Base-by-base conservation (phyloP, 1,140 invertebrate species). In the Pseudachorutes palmiensis region DNA sequence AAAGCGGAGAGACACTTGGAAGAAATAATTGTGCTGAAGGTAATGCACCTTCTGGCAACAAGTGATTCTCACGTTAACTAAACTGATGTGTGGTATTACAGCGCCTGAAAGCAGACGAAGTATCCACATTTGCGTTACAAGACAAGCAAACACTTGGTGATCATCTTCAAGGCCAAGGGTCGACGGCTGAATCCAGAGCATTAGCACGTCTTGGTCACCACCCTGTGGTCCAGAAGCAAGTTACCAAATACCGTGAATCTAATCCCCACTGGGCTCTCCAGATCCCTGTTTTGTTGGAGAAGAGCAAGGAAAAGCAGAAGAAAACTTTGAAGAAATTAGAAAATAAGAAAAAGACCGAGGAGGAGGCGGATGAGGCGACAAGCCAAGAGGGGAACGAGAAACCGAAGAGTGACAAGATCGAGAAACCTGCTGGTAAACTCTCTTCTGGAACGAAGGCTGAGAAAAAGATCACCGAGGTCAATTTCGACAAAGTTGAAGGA, bases 241-340 rank as follows among this genome's bases (percentile, higher is more conserved):
- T 74, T 16, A 48, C 62, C 12, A 36, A 65, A 24, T 74, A 74
- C 36, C 31, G 70, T n/a, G 64, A 67, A 30, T 19, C 22, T 2
- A 74, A 74, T 71, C 69, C 70, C 1, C 61, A 71, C 41, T 74
- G 72, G 72, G 65, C 68, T 29, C 48, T 69, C 2, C 72, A 74
- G 32, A 74, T 74, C 67, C 67, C 69, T 24, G 67, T 74, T 28
- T 41, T 74, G n/a, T 32, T 74, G 22, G 67, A 70, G 62, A 70
- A 64, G 33, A 55, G 19, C 1, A 66, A 62, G n/a, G 61, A 66
- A 30, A 69, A 68, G 33, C 22, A 31, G 41, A 70, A 64, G n/a
- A 55, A 51, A 30, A 2, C 36, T 2, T 60, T 41, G 32, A 68
- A 67, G 48, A 68, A 63, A 33, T 12, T 28, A 28, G 22, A 60